A percentile compares a stretch with the other conserved stretches of the same genome.
phyloP scores from a whole-genome alignment of 2,113 vertebrate species.

The Climacteris rufus region DNA sequence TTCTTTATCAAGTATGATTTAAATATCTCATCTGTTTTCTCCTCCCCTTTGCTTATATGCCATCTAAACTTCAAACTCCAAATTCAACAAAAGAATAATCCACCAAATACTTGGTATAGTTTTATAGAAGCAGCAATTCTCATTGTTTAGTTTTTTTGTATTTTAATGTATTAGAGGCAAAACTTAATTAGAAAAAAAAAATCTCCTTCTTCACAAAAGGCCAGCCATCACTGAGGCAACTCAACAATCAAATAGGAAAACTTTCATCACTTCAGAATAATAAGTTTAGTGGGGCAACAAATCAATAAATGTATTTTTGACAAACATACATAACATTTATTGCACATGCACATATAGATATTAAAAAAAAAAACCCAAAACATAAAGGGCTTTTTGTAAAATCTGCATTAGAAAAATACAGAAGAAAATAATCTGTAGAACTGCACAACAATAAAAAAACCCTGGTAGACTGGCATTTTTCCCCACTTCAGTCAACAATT shows the following conservation, averaged over 20 bases:
- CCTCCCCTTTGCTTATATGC: neutral
- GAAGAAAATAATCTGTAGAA: neutral
- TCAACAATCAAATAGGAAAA: neutral
- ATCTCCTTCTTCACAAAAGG: neutral
- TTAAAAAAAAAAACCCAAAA: neutral
- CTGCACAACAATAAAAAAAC: neutral
- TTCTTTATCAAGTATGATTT: neutral
- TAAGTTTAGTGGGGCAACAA: too few relatives aligned
- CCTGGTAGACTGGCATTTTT: neutral
- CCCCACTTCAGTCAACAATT: neutral
- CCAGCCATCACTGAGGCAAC: neutral
- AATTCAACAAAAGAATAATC: neutral
- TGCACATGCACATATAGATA: accelerated
- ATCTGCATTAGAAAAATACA: neutral
- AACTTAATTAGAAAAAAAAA: neutral
- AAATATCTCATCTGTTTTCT: neutral
- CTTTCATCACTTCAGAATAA: neutral
- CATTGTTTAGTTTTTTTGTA: neutral
- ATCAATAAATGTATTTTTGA: neutral
- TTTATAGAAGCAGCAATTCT: neutral
- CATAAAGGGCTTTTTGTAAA: neutral
- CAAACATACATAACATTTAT: neutral
- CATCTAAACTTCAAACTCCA: neutral
- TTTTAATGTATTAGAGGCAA: neutral
- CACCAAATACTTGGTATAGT: neutral